phyloP scores from a whole-genome alignment of 2,113 vertebrate genomes.

The Platichthys stellatus region DNA sequence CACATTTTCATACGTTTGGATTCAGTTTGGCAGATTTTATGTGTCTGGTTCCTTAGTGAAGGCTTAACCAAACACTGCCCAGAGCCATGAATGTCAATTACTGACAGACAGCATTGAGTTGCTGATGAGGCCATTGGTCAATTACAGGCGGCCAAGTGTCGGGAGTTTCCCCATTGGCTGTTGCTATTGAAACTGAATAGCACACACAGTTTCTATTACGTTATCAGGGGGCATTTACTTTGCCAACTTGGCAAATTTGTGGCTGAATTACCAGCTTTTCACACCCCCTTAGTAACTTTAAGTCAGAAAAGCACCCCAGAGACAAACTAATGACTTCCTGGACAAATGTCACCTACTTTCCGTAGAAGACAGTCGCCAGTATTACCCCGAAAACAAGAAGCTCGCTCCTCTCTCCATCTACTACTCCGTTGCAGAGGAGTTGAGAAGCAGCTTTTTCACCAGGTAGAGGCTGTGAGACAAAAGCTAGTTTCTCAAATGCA shows the following conservation, averaged over 20 bases:
- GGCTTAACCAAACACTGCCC: background rate
- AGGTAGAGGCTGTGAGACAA: background rate
- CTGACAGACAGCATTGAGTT: background rate
- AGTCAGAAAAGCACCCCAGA: background rate
- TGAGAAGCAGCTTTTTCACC: background rate
- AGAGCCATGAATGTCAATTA: background rate
- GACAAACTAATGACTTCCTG: background rate
- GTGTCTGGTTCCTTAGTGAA: background rate
- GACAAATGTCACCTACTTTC: background rate
- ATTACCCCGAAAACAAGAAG: background rate
- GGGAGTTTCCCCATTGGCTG: background rate
- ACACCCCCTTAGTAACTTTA: background rate
- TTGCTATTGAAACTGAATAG: background rate
- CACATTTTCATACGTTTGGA: background rate
- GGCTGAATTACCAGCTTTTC: background rate
- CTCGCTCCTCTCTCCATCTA: background rate
- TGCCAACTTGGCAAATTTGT: background rate
- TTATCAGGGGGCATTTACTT: background rate
- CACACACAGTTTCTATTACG: background rate
- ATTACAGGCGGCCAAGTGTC: background rate
- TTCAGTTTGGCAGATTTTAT: constrained; percentile 2
- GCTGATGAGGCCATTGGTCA: background rate
- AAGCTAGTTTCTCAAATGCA: background rate
- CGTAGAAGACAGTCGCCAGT: background rate
- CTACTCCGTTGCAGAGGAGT: background rate